These are phyloP conservation scores for Lagorchestes hirsutus DNA, from an alignment of 2,797 vertebrate species.

Conservation along the genomic window DNA sequence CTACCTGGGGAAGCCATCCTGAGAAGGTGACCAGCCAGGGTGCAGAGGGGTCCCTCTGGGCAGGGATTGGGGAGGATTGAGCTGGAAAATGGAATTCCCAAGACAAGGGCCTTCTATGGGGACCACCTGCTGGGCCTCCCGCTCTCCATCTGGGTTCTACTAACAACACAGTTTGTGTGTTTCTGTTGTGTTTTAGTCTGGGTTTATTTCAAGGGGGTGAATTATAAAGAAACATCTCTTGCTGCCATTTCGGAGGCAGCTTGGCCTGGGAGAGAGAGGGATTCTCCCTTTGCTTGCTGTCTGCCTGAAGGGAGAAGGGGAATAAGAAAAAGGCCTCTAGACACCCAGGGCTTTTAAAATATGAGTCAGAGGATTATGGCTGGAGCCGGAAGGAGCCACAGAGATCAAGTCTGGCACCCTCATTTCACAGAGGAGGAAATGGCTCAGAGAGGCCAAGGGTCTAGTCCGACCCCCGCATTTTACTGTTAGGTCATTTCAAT, in stretches of 20 bases:
- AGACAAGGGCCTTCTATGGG: slow-evolving; percentile 69
- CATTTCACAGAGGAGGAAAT: neutral
- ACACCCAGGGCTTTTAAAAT: neutral
- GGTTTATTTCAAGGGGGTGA: slow-evolving; percentile 78
- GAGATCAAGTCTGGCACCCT: neutral
- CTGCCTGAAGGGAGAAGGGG: neutral
- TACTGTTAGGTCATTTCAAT: neutral
- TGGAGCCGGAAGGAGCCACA: neutral
- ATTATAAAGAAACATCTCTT: slow-evolving; percentile 77
- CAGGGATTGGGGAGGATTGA: neutral
- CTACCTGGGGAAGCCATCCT: slow-evolving; percentile 12
- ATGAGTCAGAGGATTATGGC: neutral
- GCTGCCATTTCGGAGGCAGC: slow-evolving; percentile 66
- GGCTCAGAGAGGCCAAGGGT: neutral
- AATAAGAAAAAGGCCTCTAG: neutral
- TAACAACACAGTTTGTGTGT: slow-evolving; percentile 81
- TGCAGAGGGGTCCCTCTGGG: neutral
- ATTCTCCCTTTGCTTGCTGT: neutral
- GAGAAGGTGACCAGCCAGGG: slow-evolving; percentile 8
- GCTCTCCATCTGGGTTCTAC: slow-evolving; percentile 82
- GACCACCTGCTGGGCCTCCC: slow-evolving; percentile 75
- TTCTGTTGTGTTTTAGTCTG: slow-evolving; percentile 80
- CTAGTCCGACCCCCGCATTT: neutral
- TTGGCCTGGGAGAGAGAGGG: slow-evolving; percentile 16
- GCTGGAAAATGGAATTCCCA: slow-evolving; percentile 67